Evolutionary conservation across 2,888 invertebrate genomes (phyloP), one percentile per base, ranked within the genome.

Genomic region (Erpobdella octoculata): DNA sequence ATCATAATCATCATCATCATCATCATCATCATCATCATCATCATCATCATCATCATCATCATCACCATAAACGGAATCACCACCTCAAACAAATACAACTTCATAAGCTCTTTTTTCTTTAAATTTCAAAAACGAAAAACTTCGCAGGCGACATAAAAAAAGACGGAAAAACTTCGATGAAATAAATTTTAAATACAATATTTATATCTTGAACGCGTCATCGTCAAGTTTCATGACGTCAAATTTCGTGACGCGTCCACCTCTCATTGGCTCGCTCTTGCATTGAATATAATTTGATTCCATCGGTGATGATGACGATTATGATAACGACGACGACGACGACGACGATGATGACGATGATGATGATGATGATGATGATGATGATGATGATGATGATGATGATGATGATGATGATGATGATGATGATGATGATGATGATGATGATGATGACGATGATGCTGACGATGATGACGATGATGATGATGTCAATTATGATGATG

Each of bases 301-400:
- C n/a, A n/a, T n/a, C n/a, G 48, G 3, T 9, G 12, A 48, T 48
- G 48, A 48, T 48, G 48, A 41, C 41, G 41, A 12, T 9, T 12
- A 41, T 9, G 41, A 41, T 12, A 41, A 41, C 9, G 41, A 41
- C n/a, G n/a, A n/a, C n/a, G n/a, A n/a, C n/a, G 18, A 41, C 9
- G 41, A 41, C 18, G 53, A 59, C 59, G 48, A 48, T 59, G 35
- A 71, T 64, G 53, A 71, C 41, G 35, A 64, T 71, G 35, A 64
- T 64, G 53, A 64, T 64, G 53, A 71, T 41, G 53, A 71, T 64
- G n/a, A 64, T 71, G 53, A 64, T 64, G 53, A 71, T 71, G 53
- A 41, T 71, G 53, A 71, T 71, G 53, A 64, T 41, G 53, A 71
- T 46, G 53, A 71, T 46, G 53, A 71, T 5, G 53, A 64, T 21